Evolutionary conservation across 2,888 invertebrate species (phyloP).

Genomic region (Nomada flava): DNA sequence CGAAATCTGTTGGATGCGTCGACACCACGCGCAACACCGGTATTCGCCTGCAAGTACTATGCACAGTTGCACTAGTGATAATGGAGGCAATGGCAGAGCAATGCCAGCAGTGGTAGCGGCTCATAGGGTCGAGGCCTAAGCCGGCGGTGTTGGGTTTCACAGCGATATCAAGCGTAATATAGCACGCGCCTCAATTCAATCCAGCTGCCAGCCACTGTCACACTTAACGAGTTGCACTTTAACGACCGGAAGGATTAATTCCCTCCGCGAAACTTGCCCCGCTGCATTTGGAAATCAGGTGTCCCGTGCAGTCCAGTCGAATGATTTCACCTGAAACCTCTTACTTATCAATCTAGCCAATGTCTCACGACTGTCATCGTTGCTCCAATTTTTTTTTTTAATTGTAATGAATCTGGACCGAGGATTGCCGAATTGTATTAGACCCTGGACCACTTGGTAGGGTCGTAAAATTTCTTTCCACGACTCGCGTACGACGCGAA

Average conservation of each 20-base stretch:
- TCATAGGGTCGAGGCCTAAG: constrained; percentile 71
- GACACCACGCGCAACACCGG: constrained; percentile 17
- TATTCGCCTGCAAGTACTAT: constrained; percentile 39
- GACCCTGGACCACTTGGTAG: no score
- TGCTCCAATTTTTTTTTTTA: no score
- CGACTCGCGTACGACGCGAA: no score
- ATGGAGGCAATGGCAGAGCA: constrained; percentile 47
- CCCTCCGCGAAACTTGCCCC: constrained; percentile 53
- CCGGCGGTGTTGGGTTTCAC: constrained; percentile 76
- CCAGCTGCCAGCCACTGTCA: constrained; percentile 72
- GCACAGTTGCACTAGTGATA: constrained; percentile 58
- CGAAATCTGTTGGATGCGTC: constrained; percentile 10
- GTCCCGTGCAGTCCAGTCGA: not conserved
- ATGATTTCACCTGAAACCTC: no score
- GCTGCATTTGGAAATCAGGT: constrained; percentile 55
- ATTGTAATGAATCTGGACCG: no score
- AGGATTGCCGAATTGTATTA: no score
- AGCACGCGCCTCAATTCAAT: constrained; percentile 79
- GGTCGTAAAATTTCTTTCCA: no score
- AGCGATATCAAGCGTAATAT: constrained; percentile 76
- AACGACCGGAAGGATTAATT: constrained; percentile 75
- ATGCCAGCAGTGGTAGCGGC: constrained; percentile 64
- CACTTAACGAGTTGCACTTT: constrained; percentile 70
- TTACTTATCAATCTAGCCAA: no score
- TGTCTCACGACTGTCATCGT: no score